These are phyloP conservation scores for Pectinophora gossypiella DNA, from an alignment of 1,140 invertebrate species.

Conservation along the genomic window DNA sequence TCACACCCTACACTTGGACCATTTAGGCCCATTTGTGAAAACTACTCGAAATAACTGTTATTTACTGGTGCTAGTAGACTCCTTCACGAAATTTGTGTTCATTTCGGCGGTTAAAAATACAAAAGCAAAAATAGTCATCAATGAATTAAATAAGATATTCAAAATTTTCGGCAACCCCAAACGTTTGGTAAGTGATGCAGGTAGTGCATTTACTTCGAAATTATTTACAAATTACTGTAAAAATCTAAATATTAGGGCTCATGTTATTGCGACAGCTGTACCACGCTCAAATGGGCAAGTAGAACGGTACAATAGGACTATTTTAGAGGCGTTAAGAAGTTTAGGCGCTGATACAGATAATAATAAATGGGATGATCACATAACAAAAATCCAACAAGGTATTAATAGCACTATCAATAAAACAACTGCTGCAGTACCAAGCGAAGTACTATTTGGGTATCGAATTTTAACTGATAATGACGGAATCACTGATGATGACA, in stretches of 20 bases:
- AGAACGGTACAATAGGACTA: constrained; percentile 29
- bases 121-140: neutral
- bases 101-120: constrained; percentile 10
- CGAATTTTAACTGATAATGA: constrained; percentile 8
- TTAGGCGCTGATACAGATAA: constrained; percentile 9
- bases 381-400: constrained; percentile 11
- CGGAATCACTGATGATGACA: neutral
- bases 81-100: constrained; percentile 29
- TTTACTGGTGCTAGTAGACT: constrained; percentile 37
- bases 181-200: neutral
- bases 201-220: neutral
- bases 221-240: neutral
- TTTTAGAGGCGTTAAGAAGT: constrained; percentile 25
- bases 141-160: neutral
- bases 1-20: constrained; percentile 25
- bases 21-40: constrained; percentile 20
- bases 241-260: no score
- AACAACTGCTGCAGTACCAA: constrained; percentile 9
- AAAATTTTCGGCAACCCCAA: constrained; percentile 1
- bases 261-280: no score
- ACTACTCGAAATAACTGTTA: constrained; percentile 31
- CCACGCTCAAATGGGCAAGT: constrained; percentile 27
- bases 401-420: constrained; percentile 13
- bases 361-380: constrained; percentile 15
- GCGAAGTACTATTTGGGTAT: constrained; percentile 18